Evolutionary conservation across 2,113 vertebrate species (phyloP).

Genomic region (Tyto alba): DNA sequence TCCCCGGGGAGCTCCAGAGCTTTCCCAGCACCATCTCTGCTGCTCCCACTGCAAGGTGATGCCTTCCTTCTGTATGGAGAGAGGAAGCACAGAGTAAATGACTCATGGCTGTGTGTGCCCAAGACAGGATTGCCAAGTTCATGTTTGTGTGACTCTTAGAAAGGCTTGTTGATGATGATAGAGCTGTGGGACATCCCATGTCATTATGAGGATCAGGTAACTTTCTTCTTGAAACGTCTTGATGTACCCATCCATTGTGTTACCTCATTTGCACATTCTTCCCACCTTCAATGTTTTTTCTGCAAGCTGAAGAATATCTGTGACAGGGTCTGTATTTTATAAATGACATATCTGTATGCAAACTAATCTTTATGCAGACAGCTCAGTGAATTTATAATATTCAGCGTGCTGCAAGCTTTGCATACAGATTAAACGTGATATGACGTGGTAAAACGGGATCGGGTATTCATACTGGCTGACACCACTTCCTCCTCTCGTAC

Average conservation of each 20-base stretch:
- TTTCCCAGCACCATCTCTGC: background rate
- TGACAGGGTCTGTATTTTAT: background rate
- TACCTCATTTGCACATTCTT: background rate
- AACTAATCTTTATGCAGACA: background rate
- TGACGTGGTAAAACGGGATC: accelerated
- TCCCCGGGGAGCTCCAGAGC: background rate
- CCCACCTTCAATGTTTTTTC: background rate
- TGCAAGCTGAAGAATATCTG: background rate
- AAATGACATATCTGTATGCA: background rate
- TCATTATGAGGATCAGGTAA: background rate
- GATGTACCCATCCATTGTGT: background rate
- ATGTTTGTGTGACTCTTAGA: background rate
- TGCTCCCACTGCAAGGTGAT: background rate
- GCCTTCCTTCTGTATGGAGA: background rate
- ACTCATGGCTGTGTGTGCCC: background rate
- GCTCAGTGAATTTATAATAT: background rate
- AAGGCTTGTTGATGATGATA: background rate
- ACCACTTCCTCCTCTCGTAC: too few species aligned
- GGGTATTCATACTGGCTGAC: background rate
- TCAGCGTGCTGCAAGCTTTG: background rate
- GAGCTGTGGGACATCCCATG: background rate
- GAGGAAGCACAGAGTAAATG: background rate
- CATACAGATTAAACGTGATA: background rate
- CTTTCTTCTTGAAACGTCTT: background rate
- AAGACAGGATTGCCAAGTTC: background rate